Conservation (phyloP, 2,797 vertebrate genomes). For the Sphenopsis melanotis region DNA sequence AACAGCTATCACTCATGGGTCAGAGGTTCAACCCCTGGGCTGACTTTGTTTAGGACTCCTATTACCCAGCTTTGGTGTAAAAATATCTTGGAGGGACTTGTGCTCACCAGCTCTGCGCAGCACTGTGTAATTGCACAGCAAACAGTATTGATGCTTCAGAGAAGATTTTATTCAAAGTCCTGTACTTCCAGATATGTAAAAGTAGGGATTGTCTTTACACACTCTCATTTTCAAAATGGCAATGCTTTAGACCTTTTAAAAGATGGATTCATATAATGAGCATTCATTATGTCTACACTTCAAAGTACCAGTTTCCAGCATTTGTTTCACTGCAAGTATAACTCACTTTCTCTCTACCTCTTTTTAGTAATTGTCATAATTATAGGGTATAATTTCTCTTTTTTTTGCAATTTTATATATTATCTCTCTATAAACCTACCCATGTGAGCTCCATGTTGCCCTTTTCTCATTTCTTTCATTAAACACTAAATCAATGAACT, state of each 20-base stretch:
- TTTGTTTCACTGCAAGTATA: neutral
- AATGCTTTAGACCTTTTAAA: neutral
- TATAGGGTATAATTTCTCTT: neutral
- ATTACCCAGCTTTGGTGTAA: neutral
- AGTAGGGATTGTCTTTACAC: neutral
- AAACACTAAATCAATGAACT: conserved; percentile 33
- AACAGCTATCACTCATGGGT: neutral
- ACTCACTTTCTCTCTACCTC: neutral
- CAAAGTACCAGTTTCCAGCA: neutral
- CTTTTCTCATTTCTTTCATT: neutral
- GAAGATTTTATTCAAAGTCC: neutral
- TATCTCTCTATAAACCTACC: neutral
- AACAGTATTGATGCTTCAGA: neutral
- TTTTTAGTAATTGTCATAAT: neutral
- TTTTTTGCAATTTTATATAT: neutral
- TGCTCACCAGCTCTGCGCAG: neutral
- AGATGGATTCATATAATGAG: neutral
- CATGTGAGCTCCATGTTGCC: neutral
- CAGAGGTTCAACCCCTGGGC: neutral
- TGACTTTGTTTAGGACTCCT: neutral
- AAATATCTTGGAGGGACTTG: neutral
- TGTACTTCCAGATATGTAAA: neutral
- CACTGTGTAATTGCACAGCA: neutral
- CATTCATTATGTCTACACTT: neutral
- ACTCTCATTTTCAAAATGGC: neutral